These are phyloP conservation scores for Psammodynastes pulverulentus DNA, from an alignment of 2,113 vertebrate species.

Conservation along the genomic window DNA sequence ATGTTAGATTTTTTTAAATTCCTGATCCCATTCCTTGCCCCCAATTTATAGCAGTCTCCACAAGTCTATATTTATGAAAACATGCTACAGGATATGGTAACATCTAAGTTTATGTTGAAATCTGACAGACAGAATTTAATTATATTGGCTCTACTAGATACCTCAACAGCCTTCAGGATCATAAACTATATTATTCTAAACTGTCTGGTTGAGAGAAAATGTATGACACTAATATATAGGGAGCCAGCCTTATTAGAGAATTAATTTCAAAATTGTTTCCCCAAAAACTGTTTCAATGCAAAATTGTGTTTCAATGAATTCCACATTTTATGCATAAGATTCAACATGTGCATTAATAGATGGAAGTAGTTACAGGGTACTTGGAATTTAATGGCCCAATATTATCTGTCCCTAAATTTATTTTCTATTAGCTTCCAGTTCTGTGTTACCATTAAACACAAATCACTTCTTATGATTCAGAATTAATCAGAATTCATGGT, in stretches of 20 bases:
- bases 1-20: not conserved
- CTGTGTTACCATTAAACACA: not conserved
- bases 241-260: not conserved
- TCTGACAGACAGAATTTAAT: not conserved
- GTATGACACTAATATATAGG: not conserved
- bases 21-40: not conserved
- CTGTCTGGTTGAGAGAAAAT: not conserved
- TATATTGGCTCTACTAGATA: not conserved
- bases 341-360: not conserved
- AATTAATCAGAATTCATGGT: not conserved
- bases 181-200: not conserved
- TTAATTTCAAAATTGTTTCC: too few species aligned
- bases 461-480: not conserved
- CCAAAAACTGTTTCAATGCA: not conserved
- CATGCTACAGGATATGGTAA: not conserved
- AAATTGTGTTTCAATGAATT: not conserved
- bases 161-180: not conserved
- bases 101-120: not conserved
- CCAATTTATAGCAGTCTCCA: not conserved
- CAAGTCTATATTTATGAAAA: not conserved
- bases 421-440: not conserved
- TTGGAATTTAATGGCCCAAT: not conserved
- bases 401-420: not conserved
- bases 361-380: not conserved
- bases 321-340: not conserved